phyloP scores from a whole-genome alignment of 2,797 vertebrate genomes.

The Gymnothorax reevesii region DNA sequence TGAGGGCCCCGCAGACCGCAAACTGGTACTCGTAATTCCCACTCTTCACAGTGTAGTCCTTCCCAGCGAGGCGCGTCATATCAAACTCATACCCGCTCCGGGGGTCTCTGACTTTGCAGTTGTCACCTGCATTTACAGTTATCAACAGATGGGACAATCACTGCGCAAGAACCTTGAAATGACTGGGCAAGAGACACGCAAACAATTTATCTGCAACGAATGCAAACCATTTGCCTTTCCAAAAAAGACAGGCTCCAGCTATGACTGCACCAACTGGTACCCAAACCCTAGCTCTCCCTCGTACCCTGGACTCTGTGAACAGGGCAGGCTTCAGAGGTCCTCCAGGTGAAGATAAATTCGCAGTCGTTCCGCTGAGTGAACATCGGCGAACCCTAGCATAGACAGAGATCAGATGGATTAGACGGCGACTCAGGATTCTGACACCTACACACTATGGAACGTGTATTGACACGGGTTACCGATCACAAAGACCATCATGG shows the following conservation, averaged over 20 bases:
- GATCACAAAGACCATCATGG: background rate
- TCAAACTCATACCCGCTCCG: slow-evolving; percentile 80
- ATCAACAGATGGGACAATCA: background rate
- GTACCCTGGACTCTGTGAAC: slow-evolving; percentile 75
- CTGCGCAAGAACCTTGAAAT: background rate
- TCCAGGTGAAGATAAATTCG: slow-evolving; percentile 93
- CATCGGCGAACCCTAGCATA: slow-evolving; percentile 81
- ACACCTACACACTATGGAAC: background rate
- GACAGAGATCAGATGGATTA: background rate
- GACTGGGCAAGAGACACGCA: background rate
- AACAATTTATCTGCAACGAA: too few relatives aligned
- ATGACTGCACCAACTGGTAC: background rate
- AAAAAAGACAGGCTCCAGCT: background rate
- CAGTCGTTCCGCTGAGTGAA: slow-evolving; percentile 82
- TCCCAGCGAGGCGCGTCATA: slow-evolving; percentile 75
- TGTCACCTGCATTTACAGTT: slow-evolving; percentile 67
- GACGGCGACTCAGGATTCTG: background rate
- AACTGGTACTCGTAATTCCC: slow-evolving; percentile 83
- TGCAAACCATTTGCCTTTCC: background rate
- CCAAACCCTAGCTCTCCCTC: background rate
- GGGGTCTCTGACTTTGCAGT: slow-evolving; percentile 86
- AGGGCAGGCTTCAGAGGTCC: slow-evolving; percentile 89
- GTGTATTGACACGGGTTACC: background rate
- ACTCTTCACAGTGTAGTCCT: slow-evolving; percentile 66
- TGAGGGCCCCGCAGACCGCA: slow-evolving; percentile 80